A percentile compares a stretch with the other conserved stretches of the same genome.
Conservation (phyloP, 2,113 vertebrate genomes). For the Helogale parvula region DNA sequence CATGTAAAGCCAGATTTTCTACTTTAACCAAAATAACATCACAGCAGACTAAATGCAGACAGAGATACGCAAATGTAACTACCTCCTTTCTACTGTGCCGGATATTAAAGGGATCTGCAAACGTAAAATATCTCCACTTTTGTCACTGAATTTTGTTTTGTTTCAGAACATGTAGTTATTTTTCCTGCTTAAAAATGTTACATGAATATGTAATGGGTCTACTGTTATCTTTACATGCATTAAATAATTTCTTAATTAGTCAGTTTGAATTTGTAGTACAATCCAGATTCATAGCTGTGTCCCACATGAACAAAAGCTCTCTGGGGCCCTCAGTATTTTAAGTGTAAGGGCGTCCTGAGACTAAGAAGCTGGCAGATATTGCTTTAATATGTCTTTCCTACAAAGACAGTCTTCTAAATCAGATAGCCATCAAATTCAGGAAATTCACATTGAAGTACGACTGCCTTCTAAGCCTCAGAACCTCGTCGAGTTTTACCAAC, state of each 20-base stretch:
- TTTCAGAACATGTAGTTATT: neutral
- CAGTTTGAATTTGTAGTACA: neutral
- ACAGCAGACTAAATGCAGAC: neutral
- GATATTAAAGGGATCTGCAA: neutral
- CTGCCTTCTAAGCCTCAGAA: neutral
- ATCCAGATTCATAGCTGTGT: neutral
- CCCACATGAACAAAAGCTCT: neutral
- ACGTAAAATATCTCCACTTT: neutral
- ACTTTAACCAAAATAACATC: conserved; percentile 1
- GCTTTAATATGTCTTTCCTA: neutral
- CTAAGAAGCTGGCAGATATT: neutral
- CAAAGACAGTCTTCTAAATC: neutral
- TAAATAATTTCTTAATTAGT: neutral
- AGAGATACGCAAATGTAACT: neutral
- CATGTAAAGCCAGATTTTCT: neutral
- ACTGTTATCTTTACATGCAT: conserved; percentile 5
- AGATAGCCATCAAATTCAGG: neutral
- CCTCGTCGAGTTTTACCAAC: neutral
- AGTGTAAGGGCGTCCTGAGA: neutral
- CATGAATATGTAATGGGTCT: neutral
- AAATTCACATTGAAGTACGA: neutral
- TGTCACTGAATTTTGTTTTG: neutral
- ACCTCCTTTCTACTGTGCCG: neutral
- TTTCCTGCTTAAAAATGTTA: neutral
- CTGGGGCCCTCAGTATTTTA: neutral